Evolutionary conservation across 2,888 invertebrate genomes (phyloP).

Genomic region (Pasiphila rectangulata): DNA sequence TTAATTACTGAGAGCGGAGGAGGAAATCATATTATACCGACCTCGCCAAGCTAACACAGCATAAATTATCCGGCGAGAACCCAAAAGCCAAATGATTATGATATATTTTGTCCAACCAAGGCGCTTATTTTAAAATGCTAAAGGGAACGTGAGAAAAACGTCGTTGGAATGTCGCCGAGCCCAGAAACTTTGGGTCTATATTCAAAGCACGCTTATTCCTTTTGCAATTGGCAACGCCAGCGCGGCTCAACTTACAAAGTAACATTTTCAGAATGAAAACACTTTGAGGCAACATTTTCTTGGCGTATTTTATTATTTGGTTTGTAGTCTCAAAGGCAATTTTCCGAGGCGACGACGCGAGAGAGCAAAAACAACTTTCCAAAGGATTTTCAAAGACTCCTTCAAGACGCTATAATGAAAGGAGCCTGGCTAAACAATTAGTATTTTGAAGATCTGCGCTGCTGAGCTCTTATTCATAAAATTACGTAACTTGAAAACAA

Average conservation of each 20-base stretch:
- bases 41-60: too few species aligned
- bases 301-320: conserved; percentile 44
- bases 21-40: too few species aligned
- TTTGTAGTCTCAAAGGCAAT: conserved; percentile 54
- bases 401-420: conserved; percentile 45
- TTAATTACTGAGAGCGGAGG: too few species aligned
- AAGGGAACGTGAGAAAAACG: conserved; percentile 9
- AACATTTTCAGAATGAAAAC: conserved; percentile 22
- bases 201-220: conserved; percentile 23
- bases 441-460: too few species aligned
- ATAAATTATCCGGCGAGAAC: too few species aligned
- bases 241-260: conserved; percentile 20
- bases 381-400: conserved; percentile 45
- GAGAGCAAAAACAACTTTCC: conserved; percentile 48
- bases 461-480: too few species aligned
- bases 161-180: conserved; percentile 3
- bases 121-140: background rate
- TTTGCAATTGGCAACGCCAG: conserved; percentile 23
- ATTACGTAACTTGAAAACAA: too few species aligned
- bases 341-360: conserved; percentile 43
- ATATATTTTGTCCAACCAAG: too few species aligned
- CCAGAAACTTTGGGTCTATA: conserved; percentile 3
- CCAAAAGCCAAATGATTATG: too few species aligned
- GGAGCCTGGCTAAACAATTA: conserved; percentile 43
- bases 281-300: conserved; percentile 35